A percentile compares a stretch with the other conserved stretches of the same genome.
Evolutionary conservation across 1,140 invertebrate genomes (phyloP).

Genomic region (Kradibia gibbosae): DNA sequence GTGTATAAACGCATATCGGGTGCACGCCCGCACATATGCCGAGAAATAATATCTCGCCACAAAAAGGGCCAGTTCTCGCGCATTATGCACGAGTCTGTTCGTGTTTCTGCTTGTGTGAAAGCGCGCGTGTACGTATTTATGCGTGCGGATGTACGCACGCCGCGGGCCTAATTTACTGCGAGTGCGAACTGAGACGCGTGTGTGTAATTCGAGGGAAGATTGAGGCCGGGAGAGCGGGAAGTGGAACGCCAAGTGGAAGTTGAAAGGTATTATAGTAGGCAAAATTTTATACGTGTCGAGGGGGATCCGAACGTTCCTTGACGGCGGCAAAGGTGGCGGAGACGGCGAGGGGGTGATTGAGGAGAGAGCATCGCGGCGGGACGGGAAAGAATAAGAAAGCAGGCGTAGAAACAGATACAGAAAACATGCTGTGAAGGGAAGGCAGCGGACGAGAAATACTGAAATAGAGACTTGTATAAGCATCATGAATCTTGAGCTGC

Average conservation of each 20-base stretch:
- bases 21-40: constrained; percentile 42
- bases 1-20: constrained; percentile 43
- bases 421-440: neutral
- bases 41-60: constrained; percentile 43
- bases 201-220: neutral
- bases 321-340: neutral
- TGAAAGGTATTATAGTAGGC: constrained; percentile 29
- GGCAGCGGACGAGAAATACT: neutral
- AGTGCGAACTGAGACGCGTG: neutral
- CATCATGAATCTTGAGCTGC: neutral
- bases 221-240: neutral
- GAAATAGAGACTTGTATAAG: constrained; percentile 16
- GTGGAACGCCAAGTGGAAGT: constrained; percentile 12
- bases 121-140: neutral
- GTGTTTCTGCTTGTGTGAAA: no score
- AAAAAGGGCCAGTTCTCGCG: constrained; percentile 21
- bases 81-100: neutral
- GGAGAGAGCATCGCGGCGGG: neutral
- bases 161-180: constrained; percentile 27
- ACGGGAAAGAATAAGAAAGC: constrained; percentile 6
- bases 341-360: neutral
- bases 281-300: constrained; percentile 21
- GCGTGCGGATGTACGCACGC: neutral
- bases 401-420: constrained; percentile 26
- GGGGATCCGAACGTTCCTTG: neutral